A percentile compares a stretch with the other conserved stretches of the same genome.
Conservation (phyloP, 2,888 invertebrate species). For the Callinectes sapidus region DNA sequence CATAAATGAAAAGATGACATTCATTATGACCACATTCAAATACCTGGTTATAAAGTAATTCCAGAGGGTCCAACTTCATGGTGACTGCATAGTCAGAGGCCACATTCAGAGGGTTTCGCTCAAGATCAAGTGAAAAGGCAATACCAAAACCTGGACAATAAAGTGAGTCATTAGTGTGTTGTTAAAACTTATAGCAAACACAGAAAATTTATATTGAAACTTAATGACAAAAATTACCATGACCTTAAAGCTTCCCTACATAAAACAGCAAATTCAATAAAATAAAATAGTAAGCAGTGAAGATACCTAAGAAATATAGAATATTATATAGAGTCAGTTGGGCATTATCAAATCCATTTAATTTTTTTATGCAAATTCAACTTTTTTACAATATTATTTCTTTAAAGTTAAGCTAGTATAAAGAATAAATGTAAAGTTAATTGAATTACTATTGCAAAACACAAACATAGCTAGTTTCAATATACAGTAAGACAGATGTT, state of each 20-base stretch:
- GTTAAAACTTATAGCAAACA: background rate
- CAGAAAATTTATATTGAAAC: background rate
- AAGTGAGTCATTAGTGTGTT: background rate
- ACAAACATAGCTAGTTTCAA: background rate
- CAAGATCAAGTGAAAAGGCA: constrained; percentile 83
- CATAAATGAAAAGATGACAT: background rate
- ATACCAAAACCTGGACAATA: constrained; percentile 68
- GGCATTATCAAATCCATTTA: background rate
- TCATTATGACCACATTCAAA: background rate
- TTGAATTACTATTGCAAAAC: background rate
- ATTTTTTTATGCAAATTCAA: background rate
- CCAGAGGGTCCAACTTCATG: constrained; percentile 84
- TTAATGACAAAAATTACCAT: background rate
- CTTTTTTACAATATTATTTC: background rate
- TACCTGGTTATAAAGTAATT: constrained; percentile 87
- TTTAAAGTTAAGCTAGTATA: background rate
- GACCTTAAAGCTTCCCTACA: background rate
- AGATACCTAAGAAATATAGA: background rate
- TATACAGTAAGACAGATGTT: background rate
- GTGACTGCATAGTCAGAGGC: constrained; percentile 83
- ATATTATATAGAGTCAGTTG: background rate
- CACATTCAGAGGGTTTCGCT: constrained; percentile 82
- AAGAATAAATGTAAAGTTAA: background rate
- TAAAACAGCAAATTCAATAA: background rate
- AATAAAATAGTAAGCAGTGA: background rate